Base-by-base conservation (phyloP, 2,888 invertebrate species). In the Julus scandinavius region DNA sequence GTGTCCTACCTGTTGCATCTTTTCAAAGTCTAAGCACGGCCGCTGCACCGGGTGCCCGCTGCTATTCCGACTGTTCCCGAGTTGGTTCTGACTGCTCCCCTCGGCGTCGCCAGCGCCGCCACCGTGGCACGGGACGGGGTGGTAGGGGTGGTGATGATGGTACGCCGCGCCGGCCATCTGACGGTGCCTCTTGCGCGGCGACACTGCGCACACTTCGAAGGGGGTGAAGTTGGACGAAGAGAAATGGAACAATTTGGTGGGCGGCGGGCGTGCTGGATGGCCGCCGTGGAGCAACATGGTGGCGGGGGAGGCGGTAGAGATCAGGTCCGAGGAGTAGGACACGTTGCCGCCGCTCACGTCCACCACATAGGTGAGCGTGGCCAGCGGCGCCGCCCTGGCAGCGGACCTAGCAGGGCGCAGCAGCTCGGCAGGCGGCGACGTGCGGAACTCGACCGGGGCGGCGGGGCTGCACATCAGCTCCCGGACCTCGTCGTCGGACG, bases 11-110 rank as follows among this genome's bases (percentile, higher is more conserved):
- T 97, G 97, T 94, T 97, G 97, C 97, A 98, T 98, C 94, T 98
- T 98, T 93, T 98, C 98, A 92, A 98, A 97, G 94, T 98, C 97
- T 92, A 98, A 95, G 93, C 97, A 97, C 90, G 98, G 98, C 92
- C 97, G 94, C 92, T 96, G 96, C 90, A 95, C 94, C 87, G 89
- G 89, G 89, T 87, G 91, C 91, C 63, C 90, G 90, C 92, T 96
- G 95, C 88, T 91, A 91, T 85, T 91, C 91, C 89, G 92, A 91
- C 88, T 93, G 92, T 89, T 91, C 90, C 94, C 93, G 90, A 94
- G 93, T 91, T 95, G 95, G 91, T 95, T 92, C 91, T 94, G 87
- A 38, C 17, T 29, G 86, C 41, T 49, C 45, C 40, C 41, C 17
- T 15, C 86, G 38, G 54, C 87, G 29, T 58, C 38, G 58, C n/a